These are phyloP conservation scores for Perognathus longimembris DNA, from an alignment of 2,113 vertebrate genomes.

Conservation along the genomic window DNA sequence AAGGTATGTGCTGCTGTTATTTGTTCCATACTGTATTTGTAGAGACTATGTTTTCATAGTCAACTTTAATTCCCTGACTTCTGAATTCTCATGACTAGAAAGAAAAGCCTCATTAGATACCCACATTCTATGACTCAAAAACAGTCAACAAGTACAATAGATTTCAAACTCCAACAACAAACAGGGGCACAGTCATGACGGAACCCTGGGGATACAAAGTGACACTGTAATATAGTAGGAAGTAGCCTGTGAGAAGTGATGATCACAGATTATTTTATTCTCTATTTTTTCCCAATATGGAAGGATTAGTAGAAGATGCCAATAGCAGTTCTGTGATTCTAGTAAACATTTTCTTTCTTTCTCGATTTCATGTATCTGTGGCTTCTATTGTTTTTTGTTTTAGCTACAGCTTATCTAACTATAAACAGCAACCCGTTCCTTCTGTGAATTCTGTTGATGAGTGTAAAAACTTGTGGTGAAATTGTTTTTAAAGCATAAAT, in stretches of 20 bases:
- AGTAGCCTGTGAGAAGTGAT: too few relatives aligned
- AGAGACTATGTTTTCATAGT: background rate
- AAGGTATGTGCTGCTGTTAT: background rate
- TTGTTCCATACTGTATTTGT: too few relatives aligned
- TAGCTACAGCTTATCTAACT: background rate
- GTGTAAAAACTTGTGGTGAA: background rate
- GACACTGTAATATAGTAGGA: background rate
- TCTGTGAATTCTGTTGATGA: background rate
- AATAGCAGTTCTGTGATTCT: background rate
- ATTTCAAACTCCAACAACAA: background rate
- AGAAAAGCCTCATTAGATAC: background rate
- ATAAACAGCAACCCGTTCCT: background rate
- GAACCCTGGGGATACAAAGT: accelerated
- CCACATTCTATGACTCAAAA: background rate
- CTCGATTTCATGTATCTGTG: background rate
- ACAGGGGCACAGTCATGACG: background rate
- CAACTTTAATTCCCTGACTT: background rate
- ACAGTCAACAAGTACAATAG: background rate
- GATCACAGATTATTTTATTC: background rate
- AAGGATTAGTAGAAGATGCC: background rate
- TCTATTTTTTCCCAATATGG: background rate
- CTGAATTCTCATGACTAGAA: background rate
- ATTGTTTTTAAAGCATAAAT: background rate
- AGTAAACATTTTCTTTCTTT: background rate
- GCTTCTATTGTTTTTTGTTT: background rate